Base-by-base conservation (phyloP, 2,888 invertebrate species). In the Abrostola triplasia region DNA sequence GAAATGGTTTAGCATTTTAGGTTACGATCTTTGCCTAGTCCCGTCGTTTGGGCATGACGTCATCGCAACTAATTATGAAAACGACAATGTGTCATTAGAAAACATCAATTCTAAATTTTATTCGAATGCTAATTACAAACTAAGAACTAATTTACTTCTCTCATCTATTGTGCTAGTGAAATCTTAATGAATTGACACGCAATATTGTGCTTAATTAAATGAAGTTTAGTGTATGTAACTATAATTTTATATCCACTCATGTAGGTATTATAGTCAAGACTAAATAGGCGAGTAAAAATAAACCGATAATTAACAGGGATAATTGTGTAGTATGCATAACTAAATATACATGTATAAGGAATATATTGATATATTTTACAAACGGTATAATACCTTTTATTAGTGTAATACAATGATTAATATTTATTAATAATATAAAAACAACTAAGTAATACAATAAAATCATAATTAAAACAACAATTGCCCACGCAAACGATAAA, bases 91-190 rank as follows among this genome's bases (percentile, higher is more conserved):
- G 13, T 13, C 13, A 8, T 35, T 24, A 52, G 40, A 36, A 44
- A 13, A 54, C 36, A 38, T 36, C 50, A 13, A 12, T 41, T 59
- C 2, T n/a, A 36, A 42, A 44, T 48, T 9, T 71, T 54, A 67
- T 59, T 66, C 44, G 66, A 64, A 63, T 49, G 42, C 47, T 59
- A 66, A 76, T 68, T 66, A 66, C 13, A 51, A 64, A 56, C 13
- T 5, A 69, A 65, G 63, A 72, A 75, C 51, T 72, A 54, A 73
- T 73, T 73, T 60, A 41, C 48, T n/a, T 63, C 42, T 52, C 48
- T 40, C 41, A 51, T 64, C 48, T n/a, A 56, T 49, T 38, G 53
- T 56, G 50, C 53, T 36, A 48, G 12, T 35, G 36, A 56, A 72
- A 63, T 55, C 52, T 48, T 58, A 72, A 60, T 9, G 36, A 49